These are phyloP conservation scores for Hemibagrus wyckioides DNA, from an alignment of 2,113 vertebrate species.

Conservation along the genomic window DNA sequence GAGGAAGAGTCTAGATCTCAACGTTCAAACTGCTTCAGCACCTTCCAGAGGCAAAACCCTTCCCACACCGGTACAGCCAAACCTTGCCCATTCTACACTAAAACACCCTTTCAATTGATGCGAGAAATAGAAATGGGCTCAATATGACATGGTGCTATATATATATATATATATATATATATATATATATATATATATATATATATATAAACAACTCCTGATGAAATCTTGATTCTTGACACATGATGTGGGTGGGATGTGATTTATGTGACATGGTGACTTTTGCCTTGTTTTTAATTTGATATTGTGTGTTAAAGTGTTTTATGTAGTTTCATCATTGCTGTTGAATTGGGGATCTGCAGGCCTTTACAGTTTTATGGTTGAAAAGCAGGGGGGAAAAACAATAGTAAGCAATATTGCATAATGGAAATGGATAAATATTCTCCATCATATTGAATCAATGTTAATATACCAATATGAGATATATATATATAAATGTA, in stretches of 20 bases:
- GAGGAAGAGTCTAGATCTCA: slow-evolving; percentile 92
- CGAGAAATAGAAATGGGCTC: slow-evolving; percentile 18
- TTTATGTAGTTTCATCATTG: not conserved
- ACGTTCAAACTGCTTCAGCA: slow-evolving; percentile 81
- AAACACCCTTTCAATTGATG: slow-evolving; percentile 13
- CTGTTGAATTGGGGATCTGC: not conserved
- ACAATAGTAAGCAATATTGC: not conserved
- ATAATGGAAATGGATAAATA: not conserved
- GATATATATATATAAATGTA: too few relatives aligned
- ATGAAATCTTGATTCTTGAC: not conserved
- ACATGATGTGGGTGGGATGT: slow-evolving; percentile 34
- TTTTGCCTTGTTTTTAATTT: not conserved
- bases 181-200: too few relatives aligned
- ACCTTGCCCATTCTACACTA: slow-evolving; percentile 69
- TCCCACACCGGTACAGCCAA: slow-evolving; percentile 87
- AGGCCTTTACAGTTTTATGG: not conserved
- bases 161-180: too few relatives aligned
- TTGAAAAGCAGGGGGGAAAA: not conserved
- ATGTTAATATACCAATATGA: not conserved
- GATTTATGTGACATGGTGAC: not conserved
- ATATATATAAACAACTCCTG: not conserved
- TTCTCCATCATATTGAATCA: not conserved
- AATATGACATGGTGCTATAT: slow-evolving; percentile 12
- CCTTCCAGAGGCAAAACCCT: slow-evolving; percentile 95
- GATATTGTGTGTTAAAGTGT: not conserved